Percentiles rank a stretch among this genome's conserved stretches.
These are phyloP conservation scores for Teleiodes luculella DNA, from an alignment of 2,888 invertebrate species.

Conservation along the genomic window DNA sequence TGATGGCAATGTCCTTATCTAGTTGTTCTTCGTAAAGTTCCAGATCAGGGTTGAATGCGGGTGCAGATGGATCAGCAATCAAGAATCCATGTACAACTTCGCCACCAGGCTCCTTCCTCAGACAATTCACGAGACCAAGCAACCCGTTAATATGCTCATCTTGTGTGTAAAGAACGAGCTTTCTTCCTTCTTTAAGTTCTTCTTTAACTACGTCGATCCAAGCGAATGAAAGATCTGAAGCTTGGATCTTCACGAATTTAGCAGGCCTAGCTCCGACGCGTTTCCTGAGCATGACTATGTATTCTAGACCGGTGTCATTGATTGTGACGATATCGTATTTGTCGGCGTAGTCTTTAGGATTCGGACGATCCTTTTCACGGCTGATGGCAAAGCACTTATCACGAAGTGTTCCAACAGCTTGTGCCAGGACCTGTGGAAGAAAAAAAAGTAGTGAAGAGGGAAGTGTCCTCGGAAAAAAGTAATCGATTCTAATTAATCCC, in stretches of 20 bases:
- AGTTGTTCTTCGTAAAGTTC: constrained; percentile 83
- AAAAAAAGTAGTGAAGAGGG: no score
- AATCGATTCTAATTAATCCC: no score
- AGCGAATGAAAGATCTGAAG: constrained; percentile 55
- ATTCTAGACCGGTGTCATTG: constrained; percentile 71
- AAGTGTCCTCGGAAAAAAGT: no score
- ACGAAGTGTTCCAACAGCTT: constrained; percentile 67
- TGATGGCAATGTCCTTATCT: constrained; percentile 86
- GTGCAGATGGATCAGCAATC: constrained; percentile 81
- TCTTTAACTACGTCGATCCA: constrained; percentile 77
- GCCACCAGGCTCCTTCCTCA: constrained; percentile 88
- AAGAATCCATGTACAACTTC: constrained; percentile 80
- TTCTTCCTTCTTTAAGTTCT: constrained; percentile 60
- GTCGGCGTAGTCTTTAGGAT: constrained; percentile 57
- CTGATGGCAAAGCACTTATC: constrained; percentile 81
- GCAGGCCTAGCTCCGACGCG: constrained; percentile 61
- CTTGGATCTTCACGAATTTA: constrained; percentile 64
- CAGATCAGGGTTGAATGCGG: constrained; percentile 81
- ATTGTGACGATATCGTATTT: constrained; percentile 71
- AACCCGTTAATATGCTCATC: constrained; percentile 86
- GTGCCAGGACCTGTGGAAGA: constrained; percentile 54
- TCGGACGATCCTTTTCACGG: constrained; percentile 75
- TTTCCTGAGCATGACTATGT: constrained; percentile 75
- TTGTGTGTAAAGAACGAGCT: constrained; percentile 82
- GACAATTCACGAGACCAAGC: constrained; percentile 92